A percentile compares a stretch with the other conserved stretches of the same genome.
Evolutionary conservation across 2,888 invertebrate genomes (phyloP).

Genomic region (Choristoneura rosaceana): DNA sequence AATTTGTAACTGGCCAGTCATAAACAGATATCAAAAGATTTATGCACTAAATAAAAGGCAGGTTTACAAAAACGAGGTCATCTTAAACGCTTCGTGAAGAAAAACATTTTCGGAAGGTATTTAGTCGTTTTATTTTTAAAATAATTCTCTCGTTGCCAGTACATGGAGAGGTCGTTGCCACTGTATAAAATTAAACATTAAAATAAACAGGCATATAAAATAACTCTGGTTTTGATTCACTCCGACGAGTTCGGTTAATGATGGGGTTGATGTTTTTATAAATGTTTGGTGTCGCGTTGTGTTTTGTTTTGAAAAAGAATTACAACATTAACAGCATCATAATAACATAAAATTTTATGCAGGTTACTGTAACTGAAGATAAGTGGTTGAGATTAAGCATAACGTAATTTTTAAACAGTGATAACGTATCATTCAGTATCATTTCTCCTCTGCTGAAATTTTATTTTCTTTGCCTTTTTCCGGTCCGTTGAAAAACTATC

Average conservation of each 20-base stretch:
- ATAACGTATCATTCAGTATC: no score
- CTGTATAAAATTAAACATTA: slow-evolving; percentile 82
- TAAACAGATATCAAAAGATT: slow-evolving; percentile 38
- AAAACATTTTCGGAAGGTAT: slow-evolving; percentile 47
- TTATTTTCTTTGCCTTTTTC: no score
- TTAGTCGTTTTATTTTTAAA: slow-evolving; percentile 52
- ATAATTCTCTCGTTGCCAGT: slow-evolving; percentile 47
- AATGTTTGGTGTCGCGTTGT: slow-evolving; percentile 50
- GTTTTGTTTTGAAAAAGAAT: slow-evolving; percentile 18
- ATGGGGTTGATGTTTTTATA: slow-evolving; percentile 60
- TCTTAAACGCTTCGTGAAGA: slow-evolving; percentile 41
- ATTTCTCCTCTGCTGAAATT: no score
- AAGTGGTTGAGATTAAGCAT: no score
- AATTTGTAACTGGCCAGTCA: slow-evolving; percentile 31
- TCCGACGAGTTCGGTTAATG: slow-evolving; percentile 53
- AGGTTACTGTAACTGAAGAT: no score
- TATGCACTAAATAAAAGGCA: slow-evolving; percentile 28
- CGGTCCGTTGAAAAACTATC: neutral
- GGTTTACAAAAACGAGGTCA: slow-evolving; percentile 37
- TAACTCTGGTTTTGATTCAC: slow-evolving; percentile 74
- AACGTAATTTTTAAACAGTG: no score
- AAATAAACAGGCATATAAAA: slow-evolving; percentile 81
- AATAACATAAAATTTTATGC: neutral
- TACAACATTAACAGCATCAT: neutral
- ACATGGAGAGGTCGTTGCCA: slow-evolving; percentile 71